These are phyloP conservation scores for Arnoldichthys spilopterus DNA, from an alignment of 2,797 vertebrate genomes.

Conservation along the genomic window DNA sequence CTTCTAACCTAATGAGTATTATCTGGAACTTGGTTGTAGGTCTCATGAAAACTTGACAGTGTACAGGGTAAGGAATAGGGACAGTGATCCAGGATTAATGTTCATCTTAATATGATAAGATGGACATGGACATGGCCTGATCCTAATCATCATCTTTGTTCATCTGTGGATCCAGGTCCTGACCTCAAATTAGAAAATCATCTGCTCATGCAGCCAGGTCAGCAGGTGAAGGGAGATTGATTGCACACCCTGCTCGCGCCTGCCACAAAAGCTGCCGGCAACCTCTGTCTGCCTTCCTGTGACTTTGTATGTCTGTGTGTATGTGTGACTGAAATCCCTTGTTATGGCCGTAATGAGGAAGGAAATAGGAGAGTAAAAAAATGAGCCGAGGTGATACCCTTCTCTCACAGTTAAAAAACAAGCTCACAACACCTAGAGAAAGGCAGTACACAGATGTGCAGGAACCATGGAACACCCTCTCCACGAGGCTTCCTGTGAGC, in stretches of 20 bases:
- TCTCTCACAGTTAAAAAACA: conserved; percentile 77
- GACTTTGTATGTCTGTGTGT: conserved; percentile 59
- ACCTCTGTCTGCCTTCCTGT: conserved; percentile 69
- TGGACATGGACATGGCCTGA: neutral
- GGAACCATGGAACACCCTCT: conserved; percentile 70
- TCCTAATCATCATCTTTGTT: neutral
- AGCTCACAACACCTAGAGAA: conserved; percentile 67
- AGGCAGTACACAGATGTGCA: conserved; percentile 81
- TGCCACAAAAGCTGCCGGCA: conserved; percentile 63
- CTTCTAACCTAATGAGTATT: too few species aligned
- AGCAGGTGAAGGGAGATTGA: conserved; percentile 53
- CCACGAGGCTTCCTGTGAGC: conserved; percentile 74
- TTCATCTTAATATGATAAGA: neutral
- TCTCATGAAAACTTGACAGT: neutral
- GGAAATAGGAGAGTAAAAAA: conserved; percentile 68
- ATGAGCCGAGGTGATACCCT: conserved; percentile 72
- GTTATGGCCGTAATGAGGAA: conserved; percentile 71
- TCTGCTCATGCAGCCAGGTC: conserved; percentile 42
- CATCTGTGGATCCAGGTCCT: conserved; percentile 30
- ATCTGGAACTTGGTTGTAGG: neutral
- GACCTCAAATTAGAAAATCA: conserved; percentile 39
- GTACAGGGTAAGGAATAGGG: neutral
- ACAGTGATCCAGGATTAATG: neutral
- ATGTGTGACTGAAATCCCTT: conserved; percentile 44
- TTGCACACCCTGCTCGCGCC: conserved; percentile 45